phyloP scores from a whole-genome alignment of 2,113 vertebrate genomes.

The Seriola quinqueradiata region DNA sequence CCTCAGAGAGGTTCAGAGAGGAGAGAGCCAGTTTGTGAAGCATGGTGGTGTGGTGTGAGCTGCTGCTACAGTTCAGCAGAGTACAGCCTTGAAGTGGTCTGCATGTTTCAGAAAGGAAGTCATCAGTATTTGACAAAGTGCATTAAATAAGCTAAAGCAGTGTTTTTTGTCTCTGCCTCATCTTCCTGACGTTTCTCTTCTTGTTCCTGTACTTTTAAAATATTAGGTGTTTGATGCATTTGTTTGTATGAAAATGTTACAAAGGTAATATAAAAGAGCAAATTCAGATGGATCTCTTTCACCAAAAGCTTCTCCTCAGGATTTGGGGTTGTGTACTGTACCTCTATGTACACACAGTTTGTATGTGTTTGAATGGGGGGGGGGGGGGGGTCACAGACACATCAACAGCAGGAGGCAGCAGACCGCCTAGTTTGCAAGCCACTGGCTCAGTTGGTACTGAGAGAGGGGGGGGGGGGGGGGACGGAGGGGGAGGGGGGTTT shows the following conservation, averaged over 20 bases:
- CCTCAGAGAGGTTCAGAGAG: slow-evolving; percentile 60
- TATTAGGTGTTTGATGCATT: not conserved
- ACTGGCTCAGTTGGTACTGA: slow-evolving; percentile 22
- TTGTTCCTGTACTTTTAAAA: not conserved
- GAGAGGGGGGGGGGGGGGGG: slow-evolving; percentile 30
- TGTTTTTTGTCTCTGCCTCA: not conserved
- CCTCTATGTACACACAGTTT: not conserved
- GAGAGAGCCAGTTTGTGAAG: slow-evolving; percentile 61
- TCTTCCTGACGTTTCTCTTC: not conserved
- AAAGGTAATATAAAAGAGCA: not conserved
- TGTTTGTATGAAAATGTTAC: not conserved
- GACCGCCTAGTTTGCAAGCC: slow-evolving; percentile 49
- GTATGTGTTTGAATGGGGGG: slow-evolving; percentile 19
- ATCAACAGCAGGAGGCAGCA: slow-evolving; percentile 75
- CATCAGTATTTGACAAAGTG: not conserved
- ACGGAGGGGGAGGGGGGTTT: slow-evolving; percentile 65
- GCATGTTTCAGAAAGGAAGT: slow-evolving; percentile 56
- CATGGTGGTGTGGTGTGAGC: slow-evolving; percentile 37
- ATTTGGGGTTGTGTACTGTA: slow-evolving; percentile 13
- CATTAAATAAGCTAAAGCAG: not conserved
- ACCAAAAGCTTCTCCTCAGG: not conserved
- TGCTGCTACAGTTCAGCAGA: slow-evolving; percentile 52
- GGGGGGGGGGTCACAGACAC: slow-evolving; percentile 42
- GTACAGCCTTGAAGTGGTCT: slow-evolving; percentile 57
- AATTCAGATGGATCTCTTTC: not conserved